Conservation (phyloP, 2,797 vertebrate species). For the Pachyuromys duprasi region DNA sequence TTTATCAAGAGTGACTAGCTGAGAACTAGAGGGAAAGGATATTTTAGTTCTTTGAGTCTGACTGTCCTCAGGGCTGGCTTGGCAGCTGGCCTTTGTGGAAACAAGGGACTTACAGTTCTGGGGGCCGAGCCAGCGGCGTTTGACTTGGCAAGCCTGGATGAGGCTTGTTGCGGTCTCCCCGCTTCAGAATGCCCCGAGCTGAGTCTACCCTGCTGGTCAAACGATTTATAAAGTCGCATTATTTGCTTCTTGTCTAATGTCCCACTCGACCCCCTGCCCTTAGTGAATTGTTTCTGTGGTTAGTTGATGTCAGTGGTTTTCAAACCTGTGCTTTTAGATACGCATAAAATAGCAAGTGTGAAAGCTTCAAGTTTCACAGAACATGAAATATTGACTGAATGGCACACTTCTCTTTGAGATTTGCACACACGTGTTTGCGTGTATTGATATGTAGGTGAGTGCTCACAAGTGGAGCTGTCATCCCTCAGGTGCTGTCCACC, state of each 20-base stretch:
- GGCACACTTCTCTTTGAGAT: neutral
- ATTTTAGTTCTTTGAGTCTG: constrained; percentile 1
- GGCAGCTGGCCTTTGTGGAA: neutral
- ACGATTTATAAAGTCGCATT: neutral
- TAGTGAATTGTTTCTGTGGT: neutral
- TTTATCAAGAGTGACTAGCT: neutral
- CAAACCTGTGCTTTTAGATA: neutral
- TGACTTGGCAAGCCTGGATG: neutral
- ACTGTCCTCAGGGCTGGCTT: neutral
- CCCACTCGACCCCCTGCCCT: neutral
- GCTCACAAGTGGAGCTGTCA: neutral
- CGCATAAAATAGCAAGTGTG: neutral
- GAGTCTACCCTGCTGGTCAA: neutral
- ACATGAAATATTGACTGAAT: neutral
- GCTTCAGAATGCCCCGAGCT: neutral
- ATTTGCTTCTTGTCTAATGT: neutral
- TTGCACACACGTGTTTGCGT: too few relatives aligned
- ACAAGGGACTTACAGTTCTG: constrained; percentile 23
- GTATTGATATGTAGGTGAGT: neutral
- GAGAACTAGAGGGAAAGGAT: constrained; percentile 19
- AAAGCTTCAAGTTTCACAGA: neutral
- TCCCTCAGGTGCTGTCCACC: neutral
- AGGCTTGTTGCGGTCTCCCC: neutral
- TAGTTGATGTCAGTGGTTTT: neutral
- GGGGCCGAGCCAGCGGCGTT: neutral